A percentile compares a stretch with the other conserved stretches of the same genome.
Conservation (phyloP, 2,888 invertebrate species). For the Tetragnatha montana region DNA sequence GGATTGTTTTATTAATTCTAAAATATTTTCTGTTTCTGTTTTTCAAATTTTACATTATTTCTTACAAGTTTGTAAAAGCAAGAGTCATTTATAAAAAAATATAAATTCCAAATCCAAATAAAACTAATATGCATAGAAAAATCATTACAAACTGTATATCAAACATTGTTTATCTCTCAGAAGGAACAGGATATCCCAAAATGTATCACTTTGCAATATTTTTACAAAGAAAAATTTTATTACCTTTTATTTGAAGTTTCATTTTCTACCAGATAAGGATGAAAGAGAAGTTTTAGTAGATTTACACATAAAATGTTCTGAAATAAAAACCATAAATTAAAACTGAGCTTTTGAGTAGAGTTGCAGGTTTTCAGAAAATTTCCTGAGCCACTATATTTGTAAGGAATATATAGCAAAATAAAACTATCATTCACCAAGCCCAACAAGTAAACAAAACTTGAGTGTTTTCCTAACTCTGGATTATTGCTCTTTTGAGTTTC, state of each 20-base stretch:
- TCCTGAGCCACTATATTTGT: no score
- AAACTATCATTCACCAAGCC: background rate
- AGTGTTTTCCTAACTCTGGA: background rate
- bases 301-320: conserved; percentile 49
- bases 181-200: no score
- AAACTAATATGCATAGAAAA: background rate
- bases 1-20: background rate
- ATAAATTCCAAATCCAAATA: background rate
- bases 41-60: background rate
- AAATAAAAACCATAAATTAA: conserved; percentile 12
- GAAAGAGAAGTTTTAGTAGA: conserved; percentile 46
- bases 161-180: background rate
- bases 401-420: background rate
- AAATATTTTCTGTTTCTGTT: no score
- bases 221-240: background rate
- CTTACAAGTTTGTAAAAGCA: background rate
- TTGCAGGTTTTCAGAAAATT: no score
- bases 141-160: background rate
- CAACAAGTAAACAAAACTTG: background rate
- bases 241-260: conserved; percentile 56
- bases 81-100: background rate
- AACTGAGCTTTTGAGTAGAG: no score
- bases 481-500: no score
- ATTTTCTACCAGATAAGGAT: conserved; percentile 52
- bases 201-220: no score